Percentiles rank a stretch among this genome's conserved stretches.
phyloP scores from a whole-genome alignment of 2,888 invertebrate species.

The Podotricha telesiphe region DNA sequence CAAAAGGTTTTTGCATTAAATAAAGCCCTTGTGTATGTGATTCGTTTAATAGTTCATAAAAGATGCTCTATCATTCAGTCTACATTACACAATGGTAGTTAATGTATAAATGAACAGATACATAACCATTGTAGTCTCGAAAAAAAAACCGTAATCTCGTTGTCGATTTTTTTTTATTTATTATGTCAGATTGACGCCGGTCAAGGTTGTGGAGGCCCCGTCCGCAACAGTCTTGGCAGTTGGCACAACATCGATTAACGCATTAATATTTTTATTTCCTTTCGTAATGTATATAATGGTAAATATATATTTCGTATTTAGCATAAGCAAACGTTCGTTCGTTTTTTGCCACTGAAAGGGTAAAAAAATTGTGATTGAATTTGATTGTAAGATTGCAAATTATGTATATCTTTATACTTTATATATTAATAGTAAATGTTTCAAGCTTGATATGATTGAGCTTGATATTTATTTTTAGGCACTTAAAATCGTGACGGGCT shows the following conservation, averaged over 20 bases:
- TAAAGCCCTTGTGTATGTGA: no score
- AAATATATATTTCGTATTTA: no score
- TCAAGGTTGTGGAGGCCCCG: conserved; percentile 78
- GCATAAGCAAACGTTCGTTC: no score
- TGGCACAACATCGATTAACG: conserved; percentile 67
- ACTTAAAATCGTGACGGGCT: not conserved
- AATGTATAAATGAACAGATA: not conserved
- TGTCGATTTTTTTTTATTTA: conserved; percentile 15
- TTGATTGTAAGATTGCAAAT: no score
- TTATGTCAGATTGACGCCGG: conserved; percentile 51
- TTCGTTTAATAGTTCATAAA: not conserved
- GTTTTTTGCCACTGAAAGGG: no score
- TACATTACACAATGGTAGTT: not conserved
- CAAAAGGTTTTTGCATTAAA: no score
- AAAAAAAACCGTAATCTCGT: conserved; percentile 25
- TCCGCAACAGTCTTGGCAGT: conserved; percentile 70
- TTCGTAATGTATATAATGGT: not conserved
- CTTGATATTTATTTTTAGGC: conserved; percentile 1
- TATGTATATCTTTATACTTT: no score
- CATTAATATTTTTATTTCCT: conserved; percentile 36
- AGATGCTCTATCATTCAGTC: not conserved
- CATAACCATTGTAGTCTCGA: conserved; percentile 1
- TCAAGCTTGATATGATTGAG: not conserved
- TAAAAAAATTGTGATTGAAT: no score
- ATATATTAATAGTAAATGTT: no score